phyloP scores from a whole-genome alignment of 2,113 vertebrate genomes.

The Excalfactoria chinensis region DNA sequence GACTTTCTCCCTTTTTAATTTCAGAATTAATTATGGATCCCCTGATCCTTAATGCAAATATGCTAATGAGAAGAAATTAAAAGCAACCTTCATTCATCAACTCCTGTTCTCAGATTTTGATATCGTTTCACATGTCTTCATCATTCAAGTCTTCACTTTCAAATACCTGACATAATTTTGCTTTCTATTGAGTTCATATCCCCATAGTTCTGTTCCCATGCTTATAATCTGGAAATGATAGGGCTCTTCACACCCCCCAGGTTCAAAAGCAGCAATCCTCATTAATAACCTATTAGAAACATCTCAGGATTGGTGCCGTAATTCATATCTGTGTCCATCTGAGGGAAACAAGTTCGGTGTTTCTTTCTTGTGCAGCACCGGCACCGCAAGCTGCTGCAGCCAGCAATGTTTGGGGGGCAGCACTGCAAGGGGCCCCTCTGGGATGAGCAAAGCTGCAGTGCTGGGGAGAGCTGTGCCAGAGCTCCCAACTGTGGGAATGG shows the following conservation, averaged over 20 bases:
- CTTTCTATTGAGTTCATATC: not conserved
- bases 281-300: constrained; percentile 61
- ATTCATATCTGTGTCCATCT: constrained; percentile 35
- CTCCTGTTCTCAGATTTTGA: not conserved
- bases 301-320: constrained; percentile 21
- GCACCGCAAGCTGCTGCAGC: constrained; percentile 80
- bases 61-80: constrained; percentile 32
- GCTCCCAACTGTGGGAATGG: constrained; percentile 81
- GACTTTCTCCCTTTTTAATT: not conserved
- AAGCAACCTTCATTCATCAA: constrained; percentile 25
- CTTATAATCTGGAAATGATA: not conserved
- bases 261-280: constrained; percentile 24
- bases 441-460: constrained; percentile 78
- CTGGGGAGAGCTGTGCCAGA: constrained; percentile 64
- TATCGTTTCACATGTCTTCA: constrained; percentile 7
- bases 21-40: constrained; percentile 39
- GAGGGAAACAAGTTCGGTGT: not conserved
- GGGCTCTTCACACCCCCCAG: not conserved
- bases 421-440: constrained; percentile 81
- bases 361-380: constrained; percentile 76
- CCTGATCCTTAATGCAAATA: constrained; percentile 39
- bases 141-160: constrained; percentile 34
- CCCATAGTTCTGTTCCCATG: not conserved
- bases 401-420: constrained; percentile 79
- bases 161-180: constrained; percentile 12